Conservation (phyloP, 2,888 invertebrate species). For the Aelia acuminata region DNA sequence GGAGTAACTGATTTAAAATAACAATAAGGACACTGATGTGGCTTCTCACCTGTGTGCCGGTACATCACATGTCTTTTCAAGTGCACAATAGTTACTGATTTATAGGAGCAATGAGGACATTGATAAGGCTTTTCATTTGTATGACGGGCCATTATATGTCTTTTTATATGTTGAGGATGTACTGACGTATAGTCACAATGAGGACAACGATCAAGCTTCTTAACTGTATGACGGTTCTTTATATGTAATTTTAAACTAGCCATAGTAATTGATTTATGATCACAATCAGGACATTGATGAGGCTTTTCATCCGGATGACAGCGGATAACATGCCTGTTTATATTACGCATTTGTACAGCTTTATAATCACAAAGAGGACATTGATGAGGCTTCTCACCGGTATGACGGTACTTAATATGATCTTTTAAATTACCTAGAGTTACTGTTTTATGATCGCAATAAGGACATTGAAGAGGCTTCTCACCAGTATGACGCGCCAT, state of each 20-base stretch:
- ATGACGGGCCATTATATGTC: slow-evolving; percentile 5
- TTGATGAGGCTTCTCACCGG: background rate
- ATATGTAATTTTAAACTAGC: background rate
- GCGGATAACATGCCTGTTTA: background rate
- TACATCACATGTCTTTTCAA: background rate
- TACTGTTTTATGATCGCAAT: background rate
- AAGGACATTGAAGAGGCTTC: slow-evolving; percentile 12
- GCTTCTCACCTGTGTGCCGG: background rate
- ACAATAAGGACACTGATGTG: background rate
- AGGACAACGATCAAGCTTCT: background rate
- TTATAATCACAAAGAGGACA: background rate
- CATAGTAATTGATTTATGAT: background rate
- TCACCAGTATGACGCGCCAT: slow-evolving; percentile 4
- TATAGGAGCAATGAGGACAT: background rate
- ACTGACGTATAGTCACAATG: background rate
- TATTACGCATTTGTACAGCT: background rate
- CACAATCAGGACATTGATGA: background rate
- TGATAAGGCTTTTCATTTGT: background rate
- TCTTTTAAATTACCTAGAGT: background rate
- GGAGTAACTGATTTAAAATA: slow-evolving; percentile 5
- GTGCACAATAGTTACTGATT: background rate
- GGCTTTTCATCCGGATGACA: background rate
- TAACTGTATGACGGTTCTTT: background rate
- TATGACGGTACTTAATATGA: background rate
- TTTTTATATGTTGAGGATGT: background rate